Evolutionary conservation across 2,113 vertebrate genomes (phyloP).

Genomic region (Gavia stellata): DNA sequence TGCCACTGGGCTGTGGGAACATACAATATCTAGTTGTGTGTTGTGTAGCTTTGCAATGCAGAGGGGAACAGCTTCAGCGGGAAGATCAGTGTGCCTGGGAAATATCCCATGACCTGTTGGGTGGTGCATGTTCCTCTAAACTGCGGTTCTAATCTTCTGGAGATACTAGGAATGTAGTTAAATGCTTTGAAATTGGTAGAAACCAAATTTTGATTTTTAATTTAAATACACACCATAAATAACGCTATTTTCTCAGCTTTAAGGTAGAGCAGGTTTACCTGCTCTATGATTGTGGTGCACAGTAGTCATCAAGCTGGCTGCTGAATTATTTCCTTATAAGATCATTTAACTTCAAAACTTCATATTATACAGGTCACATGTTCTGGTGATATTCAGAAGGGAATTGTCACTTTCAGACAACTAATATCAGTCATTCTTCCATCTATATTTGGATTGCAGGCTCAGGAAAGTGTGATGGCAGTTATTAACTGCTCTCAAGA

Average conservation of each 20-base stretch:
- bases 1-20: background rate
- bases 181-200: background rate
- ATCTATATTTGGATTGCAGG: constrained; percentile 76
- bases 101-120: background rate
- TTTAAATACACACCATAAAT: background rate
- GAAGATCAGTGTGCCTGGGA: background rate
- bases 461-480: constrained; percentile 74
- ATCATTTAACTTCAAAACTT: constrained; percentile 72
- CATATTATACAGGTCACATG: constrained; percentile 56
- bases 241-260: background rate
- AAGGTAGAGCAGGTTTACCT: background rate
- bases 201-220: background rate
- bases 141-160: background rate
- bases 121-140: background rate
- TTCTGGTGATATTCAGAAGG: constrained; percentile 67
- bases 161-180: background rate
- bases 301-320: constrained; percentile 48
- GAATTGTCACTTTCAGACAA: constrained; percentile 73
- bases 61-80: background rate
- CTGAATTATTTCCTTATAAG: constrained; percentile 69
- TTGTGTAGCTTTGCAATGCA: background rate
- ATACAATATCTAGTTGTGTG: too few relatives aligned
- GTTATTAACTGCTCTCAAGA: constrained; percentile 78
- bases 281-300: background rate
- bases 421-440: constrained; percentile 74